Percentiles rank a stretch among this genome's conserved stretches.
Evolutionary conservation across 2,113 vertebrate species (phyloP).

Genomic region (Paraplagusia blochii): DNA sequence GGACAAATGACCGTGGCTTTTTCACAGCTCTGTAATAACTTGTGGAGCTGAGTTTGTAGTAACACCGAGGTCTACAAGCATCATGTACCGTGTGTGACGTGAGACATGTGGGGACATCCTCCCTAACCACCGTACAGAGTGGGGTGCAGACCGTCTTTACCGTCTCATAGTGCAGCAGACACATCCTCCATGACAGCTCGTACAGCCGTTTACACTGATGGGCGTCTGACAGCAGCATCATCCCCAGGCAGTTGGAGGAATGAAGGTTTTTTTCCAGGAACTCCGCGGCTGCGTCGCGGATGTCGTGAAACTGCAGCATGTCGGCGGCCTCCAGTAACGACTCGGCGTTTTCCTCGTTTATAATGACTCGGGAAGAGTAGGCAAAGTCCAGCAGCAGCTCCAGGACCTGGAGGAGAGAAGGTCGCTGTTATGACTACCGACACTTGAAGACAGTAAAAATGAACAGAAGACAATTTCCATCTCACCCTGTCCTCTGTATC

Average conservation of each 20-base stretch:
- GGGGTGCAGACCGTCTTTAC: constrained; percentile 7
- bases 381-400: constrained; percentile 83
- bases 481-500: too few species aligned
- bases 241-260: constrained; percentile 81
- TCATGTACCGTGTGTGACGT: neutral
- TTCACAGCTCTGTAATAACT: neutral
- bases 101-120: too few species aligned
- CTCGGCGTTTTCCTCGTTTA: constrained; percentile 85
- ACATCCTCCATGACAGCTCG: constrained; percentile 83
- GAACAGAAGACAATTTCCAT: too few species aligned
- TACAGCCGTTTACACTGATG: constrained; percentile 80
- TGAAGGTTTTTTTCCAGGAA: constrained; percentile 84
- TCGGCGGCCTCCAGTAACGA: constrained; percentile 82
- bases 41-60: neutral
- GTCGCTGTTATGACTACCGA: neutral
- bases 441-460: too few species aligned
- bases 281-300: constrained; percentile 79
- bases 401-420: constrained; percentile 80
- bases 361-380: constrained; percentile 80
- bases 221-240: constrained; percentile 83
- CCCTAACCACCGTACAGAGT: constrained; percentile 63
- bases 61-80: neutral
- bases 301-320: constrained; percentile 86
- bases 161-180: constrained; percentile 75
- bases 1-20: neutral